phyloP scores from a whole-genome alignment of 2,797 vertebrate genomes.

The Heteromormyrus szaboi region DNA sequence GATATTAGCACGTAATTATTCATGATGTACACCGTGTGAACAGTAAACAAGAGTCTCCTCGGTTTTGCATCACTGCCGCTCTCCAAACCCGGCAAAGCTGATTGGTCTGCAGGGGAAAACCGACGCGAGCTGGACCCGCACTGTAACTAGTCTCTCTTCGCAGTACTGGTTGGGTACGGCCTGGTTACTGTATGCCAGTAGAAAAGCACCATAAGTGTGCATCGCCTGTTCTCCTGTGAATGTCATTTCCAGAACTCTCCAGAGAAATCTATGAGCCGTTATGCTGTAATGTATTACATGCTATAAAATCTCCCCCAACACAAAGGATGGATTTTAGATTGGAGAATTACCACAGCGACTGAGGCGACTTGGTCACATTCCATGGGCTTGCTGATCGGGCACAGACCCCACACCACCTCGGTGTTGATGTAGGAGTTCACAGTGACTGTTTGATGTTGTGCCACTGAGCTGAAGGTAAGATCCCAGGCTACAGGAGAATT shows the following conservation, averaged over 20 bases:
- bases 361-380: background rate
- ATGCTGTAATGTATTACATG: background rate
- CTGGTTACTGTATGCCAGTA: background rate
- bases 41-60: background rate
- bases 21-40: background rate
- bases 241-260: background rate
- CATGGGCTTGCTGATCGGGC: background rate
- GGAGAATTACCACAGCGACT: constrained; percentile 22
- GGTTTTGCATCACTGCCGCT: background rate
- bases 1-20: background rate
- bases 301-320: background rate
- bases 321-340: background rate
- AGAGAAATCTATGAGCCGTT: background rate
- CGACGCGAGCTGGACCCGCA: background rate
- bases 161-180: background rate
- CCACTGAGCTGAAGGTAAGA: constrained; percentile 9
- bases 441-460: constrained; percentile 23
- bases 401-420: constrained; percentile 17
- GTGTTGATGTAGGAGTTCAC: constrained; percentile 30
- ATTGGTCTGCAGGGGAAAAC: background rate
- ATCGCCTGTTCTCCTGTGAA: background rate
- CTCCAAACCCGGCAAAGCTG: background rate
- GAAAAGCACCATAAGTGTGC: background rate
- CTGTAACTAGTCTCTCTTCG: background rate
- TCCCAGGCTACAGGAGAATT: constrained; percentile 26